Evolutionary conservation across 1,140 invertebrate genomes (phyloP), one percentile per base, ranked within the genome.

Genomic region (Nasonia longicornis): DNA sequence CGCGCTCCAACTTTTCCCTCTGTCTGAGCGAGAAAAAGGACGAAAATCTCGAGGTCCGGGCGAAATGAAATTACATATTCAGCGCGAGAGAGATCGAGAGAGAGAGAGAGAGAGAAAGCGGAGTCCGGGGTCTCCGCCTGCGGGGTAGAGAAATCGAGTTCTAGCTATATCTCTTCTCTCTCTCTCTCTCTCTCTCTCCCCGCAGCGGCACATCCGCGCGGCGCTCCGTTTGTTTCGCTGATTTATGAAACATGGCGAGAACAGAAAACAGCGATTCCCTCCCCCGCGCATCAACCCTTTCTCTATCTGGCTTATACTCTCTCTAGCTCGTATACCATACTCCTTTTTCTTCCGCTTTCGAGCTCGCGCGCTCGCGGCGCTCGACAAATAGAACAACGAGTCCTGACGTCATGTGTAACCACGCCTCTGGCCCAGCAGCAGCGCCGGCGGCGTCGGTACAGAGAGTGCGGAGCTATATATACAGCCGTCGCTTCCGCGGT

Each of bases 161-260:
- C 79, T 52, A 81, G 79, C 6, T 42, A 42, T 42, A 42, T 42
- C 38, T 8, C 1, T 48, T 1, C 45, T 14, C 14, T 26, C 26
- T 48, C 45, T 1, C 45, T 14, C 14, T 26, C 26, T 48, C 45
- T 48, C 45, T 48, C 45, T 48, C 45, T 48, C 14, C 74, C 42
- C 77, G 76, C 69, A 70, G 71, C 1, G 26, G 26, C 77, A 73
- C 58, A 31, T 79, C 69, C 64, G 71, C 77, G 80, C 77, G 80
- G 35, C 22, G 82, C 81, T 88, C 86, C 89, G 87, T 89, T 89
- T 89, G 88, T 89, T 88, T 89, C 87, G 87, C 87, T 89, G 89
- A 89, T 89, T 89, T 89, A 89, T 89, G 89, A 89, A 89, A 86
- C 88, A 86, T 89, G 88, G 85, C 86, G 83, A 85, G 85, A 86